These are phyloP conservation scores for Cephalopachus bancanus DNA, from an alignment of 2,797 vertebrate species.

Conservation along the genomic window DNA sequence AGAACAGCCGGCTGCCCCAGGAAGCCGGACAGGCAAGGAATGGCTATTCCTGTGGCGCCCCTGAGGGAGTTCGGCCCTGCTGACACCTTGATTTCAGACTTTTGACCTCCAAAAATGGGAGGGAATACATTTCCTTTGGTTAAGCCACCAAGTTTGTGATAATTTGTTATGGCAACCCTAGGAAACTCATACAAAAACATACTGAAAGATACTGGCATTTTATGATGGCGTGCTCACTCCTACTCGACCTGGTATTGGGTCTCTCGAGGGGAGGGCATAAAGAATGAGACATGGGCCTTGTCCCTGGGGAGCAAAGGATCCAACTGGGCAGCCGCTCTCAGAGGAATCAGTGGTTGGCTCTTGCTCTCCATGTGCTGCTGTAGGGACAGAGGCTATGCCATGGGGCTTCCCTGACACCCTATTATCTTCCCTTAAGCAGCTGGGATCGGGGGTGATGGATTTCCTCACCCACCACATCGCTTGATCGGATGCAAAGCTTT, in stretches of 20 bases:
- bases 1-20: background rate
- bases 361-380: background rate
- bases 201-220: background rate
- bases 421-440: background rate
- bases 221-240: rapidly evolving
- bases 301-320: too few species aligned
- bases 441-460: background rate
- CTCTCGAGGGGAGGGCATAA: background rate
- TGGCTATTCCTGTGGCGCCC: background rate
- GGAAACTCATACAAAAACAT: too few species aligned
- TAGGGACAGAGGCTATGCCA: background rate
- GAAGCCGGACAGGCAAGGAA: background rate
- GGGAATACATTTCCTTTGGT: too few species aligned
- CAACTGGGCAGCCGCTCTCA: background rate
- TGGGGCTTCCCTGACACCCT: background rate
- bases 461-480: background rate
- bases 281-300: too few species aligned
- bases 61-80: background rate
- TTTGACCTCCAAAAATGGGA: too few species aligned
- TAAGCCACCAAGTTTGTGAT: too few species aligned
- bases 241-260: background rate
- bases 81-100: background rate
- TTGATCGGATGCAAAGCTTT: background rate
- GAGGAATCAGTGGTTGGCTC: too few species aligned
- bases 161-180: too few species aligned